These are phyloP conservation scores for Ochotona princeps DNA, from an alignment of 2,113 vertebrate genomes.

Conservation along the genomic window DNA sequence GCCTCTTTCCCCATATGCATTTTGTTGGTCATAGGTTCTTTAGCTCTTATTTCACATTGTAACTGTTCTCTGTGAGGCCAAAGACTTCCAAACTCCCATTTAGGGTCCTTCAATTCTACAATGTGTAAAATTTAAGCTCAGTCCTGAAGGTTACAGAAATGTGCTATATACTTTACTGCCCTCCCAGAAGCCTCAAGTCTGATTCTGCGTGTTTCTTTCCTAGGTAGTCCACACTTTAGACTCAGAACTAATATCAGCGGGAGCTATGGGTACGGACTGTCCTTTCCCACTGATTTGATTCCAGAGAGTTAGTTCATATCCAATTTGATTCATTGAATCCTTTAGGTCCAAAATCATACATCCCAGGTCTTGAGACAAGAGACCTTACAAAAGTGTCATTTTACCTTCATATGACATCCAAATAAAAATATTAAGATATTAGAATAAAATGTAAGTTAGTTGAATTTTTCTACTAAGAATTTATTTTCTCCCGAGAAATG, in stretches of 20 bases:
- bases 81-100: not conserved
- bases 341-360: not conserved
- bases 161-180: not conserved
- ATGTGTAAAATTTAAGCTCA: not conserved
- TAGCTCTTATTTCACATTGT: not conserved
- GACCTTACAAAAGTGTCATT: not conserved
- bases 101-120: not conserved
- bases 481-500: not conserved
- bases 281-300: not conserved
- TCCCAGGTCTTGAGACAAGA: not conserved
- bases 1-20: not conserved
- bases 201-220: not conserved
- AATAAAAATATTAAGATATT: conserved; percentile 19
- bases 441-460: not conserved
- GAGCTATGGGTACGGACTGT: not conserved
- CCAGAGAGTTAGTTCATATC: fast-evolving
- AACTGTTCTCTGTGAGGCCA: not conserved
- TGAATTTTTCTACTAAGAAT: not conserved
- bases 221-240: not conserved
- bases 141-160: not conserved
- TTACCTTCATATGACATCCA: not conserved
- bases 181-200: not conserved
- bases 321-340: not conserved
- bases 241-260: not conserved
- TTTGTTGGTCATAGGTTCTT: not conserved